Conservation (phyloP, 2,797 vertebrate species). For the Onychomys arenicola region DNA sequence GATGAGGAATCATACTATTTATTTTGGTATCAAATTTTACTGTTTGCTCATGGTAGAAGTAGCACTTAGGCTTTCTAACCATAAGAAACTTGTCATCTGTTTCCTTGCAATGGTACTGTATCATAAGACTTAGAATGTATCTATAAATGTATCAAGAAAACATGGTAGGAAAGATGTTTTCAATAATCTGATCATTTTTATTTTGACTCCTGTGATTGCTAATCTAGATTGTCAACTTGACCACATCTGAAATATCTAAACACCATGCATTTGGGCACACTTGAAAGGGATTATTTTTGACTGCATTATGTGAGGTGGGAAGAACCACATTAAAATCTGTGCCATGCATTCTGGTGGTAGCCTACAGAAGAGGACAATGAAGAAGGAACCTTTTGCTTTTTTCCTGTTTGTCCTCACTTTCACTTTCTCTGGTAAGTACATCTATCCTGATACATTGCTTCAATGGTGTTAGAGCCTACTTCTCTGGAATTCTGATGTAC, state of each 20-base stretch:
- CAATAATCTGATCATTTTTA: background rate
- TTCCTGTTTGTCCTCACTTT: background rate
- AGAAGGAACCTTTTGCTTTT: background rate
- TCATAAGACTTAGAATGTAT: background rate
- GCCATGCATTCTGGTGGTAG: background rate
- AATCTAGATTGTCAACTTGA: background rate
- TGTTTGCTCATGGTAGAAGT: background rate
- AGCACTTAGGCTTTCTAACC: background rate
- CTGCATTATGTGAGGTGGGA: background rate
- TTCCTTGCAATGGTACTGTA: background rate
- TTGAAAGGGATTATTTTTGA: background rate
- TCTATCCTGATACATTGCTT: background rate
- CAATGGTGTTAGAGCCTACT: background rate
- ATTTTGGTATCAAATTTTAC: background rate
- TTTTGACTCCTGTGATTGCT: background rate
- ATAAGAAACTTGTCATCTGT: background rate
- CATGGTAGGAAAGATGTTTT: background rate
- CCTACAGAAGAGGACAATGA: background rate
- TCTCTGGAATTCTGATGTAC: background rate
- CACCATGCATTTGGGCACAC: background rate
- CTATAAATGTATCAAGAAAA: background rate
- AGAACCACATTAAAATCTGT: background rate
- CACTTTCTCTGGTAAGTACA: background rate
- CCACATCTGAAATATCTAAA: background rate
- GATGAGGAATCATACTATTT: background rate